Base-by-base conservation (phyloP, 2,797 vertebrate genomes). In the Micropoecilia bifurca region DNA sequence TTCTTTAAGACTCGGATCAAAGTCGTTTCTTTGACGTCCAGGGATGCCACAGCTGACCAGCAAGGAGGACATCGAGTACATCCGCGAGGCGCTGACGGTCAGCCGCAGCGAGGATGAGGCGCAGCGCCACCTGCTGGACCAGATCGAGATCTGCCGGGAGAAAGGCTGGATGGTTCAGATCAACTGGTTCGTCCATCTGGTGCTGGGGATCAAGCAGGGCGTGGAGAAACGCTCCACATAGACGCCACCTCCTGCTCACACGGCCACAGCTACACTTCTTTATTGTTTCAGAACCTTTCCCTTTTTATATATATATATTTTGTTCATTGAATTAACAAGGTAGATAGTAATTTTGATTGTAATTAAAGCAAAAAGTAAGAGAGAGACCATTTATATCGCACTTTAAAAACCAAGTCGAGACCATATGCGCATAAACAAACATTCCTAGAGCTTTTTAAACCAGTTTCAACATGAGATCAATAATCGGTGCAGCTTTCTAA, bases 151-250 rank as follows among this genome's bases (percentile, higher is more conserved):
- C 85, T 99, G 99, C 93, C 95, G 98, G 91, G 99, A 99, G 91
- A 99, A 99, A 87, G 99, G 98, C 77, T 99, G 99, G 99, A 99
- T 98, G 6, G 98, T 99, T 75, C 98, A 99, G 90, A 97, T 99
- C 88, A 99, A 99, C 93, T 99, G 99, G 99, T 99, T 99, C 90
- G 95, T 99, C 72, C 99, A 99, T 82, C 96, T 99, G 92, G 98
- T 99, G 81, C 96, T 99, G 71, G 98, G 99, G 76, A 99, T 99
- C 92, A 99, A 99, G 87, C 98, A 99, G 94, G 98, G 98, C 5
- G 97, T 97, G 81, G 98, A 99, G 90, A 99, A 99, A 81, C 96
- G 97, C 28, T 99, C 98, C 30, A 97, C 97, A 71, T 99, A 92
- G 61, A 22, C 20, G 18, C 2, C 48, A 3, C 20, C 7, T 50